phyloP scores from a whole-genome alignment of 2,113 vertebrate species.

The Rissa tridactyla region DNA sequence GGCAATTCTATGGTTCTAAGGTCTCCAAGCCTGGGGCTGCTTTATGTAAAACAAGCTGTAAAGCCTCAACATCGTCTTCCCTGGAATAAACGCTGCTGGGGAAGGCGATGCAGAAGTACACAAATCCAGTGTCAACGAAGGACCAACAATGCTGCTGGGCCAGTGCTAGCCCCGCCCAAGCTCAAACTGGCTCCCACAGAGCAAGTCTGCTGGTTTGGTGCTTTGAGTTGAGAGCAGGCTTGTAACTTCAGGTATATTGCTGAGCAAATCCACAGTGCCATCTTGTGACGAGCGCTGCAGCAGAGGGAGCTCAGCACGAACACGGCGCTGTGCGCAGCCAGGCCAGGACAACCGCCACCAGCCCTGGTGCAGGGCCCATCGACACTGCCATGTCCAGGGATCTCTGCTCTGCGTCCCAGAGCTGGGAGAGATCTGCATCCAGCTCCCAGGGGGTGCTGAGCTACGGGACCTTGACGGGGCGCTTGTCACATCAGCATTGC shows the following conservation, averaged over 20 bases:
- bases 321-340: too few species aligned
- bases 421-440: not conserved
- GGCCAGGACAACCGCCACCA: too few species aligned
- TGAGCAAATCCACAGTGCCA: conserved; percentile 30
- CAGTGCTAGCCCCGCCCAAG: not conserved
- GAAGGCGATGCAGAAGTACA: not conserved
- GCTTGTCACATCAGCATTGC: not conserved
- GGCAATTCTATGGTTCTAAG: too few species aligned
- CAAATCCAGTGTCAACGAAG: not conserved
- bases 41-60: not conserved
- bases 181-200: not conserved
- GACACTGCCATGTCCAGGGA: not conserved
- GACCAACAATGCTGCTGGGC: not conserved
- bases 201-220: not conserved
- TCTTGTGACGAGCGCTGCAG: not conserved
- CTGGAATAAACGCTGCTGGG: not conserved
- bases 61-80: not conserved
- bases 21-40: not conserved
- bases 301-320: fast-evolving
- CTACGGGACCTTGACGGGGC: fast-evolving
- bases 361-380: not conserved
- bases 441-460: not conserved
- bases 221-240: not conserved
- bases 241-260: not conserved
- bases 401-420: not conserved